Conservation (phyloP, 2,888 invertebrate genomes). For the Uloborus plumipes region DNA sequence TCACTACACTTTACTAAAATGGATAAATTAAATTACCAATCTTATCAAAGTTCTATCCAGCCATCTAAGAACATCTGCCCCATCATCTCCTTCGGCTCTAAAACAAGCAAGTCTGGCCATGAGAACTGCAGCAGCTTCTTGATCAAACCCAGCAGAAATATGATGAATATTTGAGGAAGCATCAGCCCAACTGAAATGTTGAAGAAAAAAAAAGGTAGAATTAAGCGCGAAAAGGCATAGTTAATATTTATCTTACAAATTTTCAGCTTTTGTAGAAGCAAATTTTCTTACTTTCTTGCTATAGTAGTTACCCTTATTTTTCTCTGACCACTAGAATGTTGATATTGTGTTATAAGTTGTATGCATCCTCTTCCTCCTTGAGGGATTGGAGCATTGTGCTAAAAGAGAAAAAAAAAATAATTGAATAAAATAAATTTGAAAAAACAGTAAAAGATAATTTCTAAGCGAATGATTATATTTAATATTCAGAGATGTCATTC, state of each 20-base stretch:
- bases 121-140: constrained; percentile 96
- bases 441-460: too few relatives aligned
- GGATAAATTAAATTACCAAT: constrained; percentile 77
- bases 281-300: constrained; percentile 84
- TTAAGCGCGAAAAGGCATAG: too few relatives aligned
- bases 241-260: too few relatives aligned
- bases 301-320: constrained; percentile 96
- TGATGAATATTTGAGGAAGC: constrained; percentile 88
- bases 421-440: constrained; percentile 73
- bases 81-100: constrained; percentile 92
- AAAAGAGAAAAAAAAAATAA: constrained; percentile 69
- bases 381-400: constrained; percentile 93
- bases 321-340: constrained; percentile 95
- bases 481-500: neutral
- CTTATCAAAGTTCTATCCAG: constrained; percentile 97
- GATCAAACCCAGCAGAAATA: constrained; percentile 95
- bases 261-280: neutral
- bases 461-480: too few relatives aligned
- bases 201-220: too few relatives aligned
- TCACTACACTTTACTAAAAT: too few relatives aligned
- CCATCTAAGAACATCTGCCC: constrained; percentile 97
- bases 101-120: constrained; percentile 98
- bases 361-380: constrained; percentile 97
- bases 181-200: constrained; percentile 87
- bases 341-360: constrained; percentile 98